A percentile compares a stretch with the other conserved stretches of the same genome.
Conservation (phyloP, 2,888 invertebrate genomes). For the Aplocera efformata region DNA sequence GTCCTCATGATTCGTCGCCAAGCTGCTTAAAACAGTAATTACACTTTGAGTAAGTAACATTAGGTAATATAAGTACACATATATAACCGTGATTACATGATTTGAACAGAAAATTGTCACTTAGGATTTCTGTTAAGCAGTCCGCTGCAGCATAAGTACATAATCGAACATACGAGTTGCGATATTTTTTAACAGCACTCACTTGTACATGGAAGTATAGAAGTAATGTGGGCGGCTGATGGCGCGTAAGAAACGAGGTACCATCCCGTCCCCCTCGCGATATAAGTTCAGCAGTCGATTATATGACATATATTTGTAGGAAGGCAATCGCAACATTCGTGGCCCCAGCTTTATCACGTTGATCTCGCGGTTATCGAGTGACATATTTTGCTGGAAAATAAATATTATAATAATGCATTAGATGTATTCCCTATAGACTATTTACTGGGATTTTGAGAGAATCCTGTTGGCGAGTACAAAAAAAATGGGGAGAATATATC, state of each 20-base stretch:
- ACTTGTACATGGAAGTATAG: conserved; percentile 71
- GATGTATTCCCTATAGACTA: too few relatives aligned
- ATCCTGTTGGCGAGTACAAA: too few relatives aligned
- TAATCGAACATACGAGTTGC: neutral
- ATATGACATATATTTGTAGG: conserved; percentile 63
- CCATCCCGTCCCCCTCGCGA: conserved; percentile 67
- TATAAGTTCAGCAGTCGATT: conserved; percentile 55
- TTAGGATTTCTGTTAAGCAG: too few relatives aligned
- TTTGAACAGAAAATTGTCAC: too few relatives aligned
- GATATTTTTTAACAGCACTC: conserved; percentile 30
- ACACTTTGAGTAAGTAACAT: conserved; percentile 3
- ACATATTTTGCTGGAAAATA: conserved; percentile 35
- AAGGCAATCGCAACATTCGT: conserved; percentile 52
- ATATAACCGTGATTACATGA: too few relatives aligned
- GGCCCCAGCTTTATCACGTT: conserved; percentile 59
- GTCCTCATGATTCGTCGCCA: conserved; percentile 52
- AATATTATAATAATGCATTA: neutral
- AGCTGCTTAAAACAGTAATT: conserved; percentile 47
- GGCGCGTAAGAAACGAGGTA: conserved; percentile 60
- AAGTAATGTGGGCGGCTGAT: conserved; percentile 62
- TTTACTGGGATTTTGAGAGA: too few relatives aligned
- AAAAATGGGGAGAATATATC: too few relatives aligned
- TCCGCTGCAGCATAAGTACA: too few relatives aligned
- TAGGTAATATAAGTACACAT: too few relatives aligned
- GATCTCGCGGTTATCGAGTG: conserved; percentile 51